Percentiles rank a stretch among this genome's conserved stretches.
These are phyloP conservation scores for Epinotia nisella DNA, from an alignment of 2,888 invertebrate genomes.

Conservation along the genomic window DNA sequence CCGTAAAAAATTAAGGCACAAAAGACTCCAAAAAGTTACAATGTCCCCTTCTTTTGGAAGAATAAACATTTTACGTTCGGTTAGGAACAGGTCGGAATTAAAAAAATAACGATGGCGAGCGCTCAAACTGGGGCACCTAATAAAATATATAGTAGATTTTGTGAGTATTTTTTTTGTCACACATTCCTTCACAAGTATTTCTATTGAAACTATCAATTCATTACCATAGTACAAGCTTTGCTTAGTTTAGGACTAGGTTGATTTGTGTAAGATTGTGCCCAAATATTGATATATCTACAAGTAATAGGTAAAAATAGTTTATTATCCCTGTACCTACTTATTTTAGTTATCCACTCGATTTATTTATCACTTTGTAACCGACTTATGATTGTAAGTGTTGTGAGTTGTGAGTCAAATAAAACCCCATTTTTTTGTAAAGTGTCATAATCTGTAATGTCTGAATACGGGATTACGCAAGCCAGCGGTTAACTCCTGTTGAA, in stretches of 20 bases:
- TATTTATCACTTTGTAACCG: background rate
- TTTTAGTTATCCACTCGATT: background rate
- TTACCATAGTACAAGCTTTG: too few relatives aligned
- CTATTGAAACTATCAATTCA: too few relatives aligned
- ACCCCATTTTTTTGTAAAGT: conserved; percentile 33
- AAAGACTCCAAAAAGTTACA: conserved; percentile 73
- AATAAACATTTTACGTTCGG: conserved; percentile 81
- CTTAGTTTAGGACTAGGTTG: too few relatives aligned
- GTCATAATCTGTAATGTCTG: conserved; percentile 47
- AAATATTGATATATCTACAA: too few relatives aligned
- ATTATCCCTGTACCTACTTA: background rate
- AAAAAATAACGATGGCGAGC: conserved; percentile 55
- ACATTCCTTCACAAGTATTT: too few relatives aligned
- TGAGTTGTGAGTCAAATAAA: background rate
- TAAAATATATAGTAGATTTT: background rate
- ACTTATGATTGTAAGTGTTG: background rate
- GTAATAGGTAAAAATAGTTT: background rate
- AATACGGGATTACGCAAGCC: conserved; percentile 51
- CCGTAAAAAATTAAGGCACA: conserved; percentile 80
- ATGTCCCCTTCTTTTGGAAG: conserved; percentile 70
- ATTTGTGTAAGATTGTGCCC: too few relatives aligned
- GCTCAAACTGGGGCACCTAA: conserved; percentile 50
- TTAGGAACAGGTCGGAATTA: conserved; percentile 67
- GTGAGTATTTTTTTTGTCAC: too few relatives aligned
- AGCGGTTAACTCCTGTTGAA: conserved; percentile 79